Conservation (phyloP, 37 sponge, comb jelly and placozoan genomes). For the Bolinopsis microptera region DNA sequence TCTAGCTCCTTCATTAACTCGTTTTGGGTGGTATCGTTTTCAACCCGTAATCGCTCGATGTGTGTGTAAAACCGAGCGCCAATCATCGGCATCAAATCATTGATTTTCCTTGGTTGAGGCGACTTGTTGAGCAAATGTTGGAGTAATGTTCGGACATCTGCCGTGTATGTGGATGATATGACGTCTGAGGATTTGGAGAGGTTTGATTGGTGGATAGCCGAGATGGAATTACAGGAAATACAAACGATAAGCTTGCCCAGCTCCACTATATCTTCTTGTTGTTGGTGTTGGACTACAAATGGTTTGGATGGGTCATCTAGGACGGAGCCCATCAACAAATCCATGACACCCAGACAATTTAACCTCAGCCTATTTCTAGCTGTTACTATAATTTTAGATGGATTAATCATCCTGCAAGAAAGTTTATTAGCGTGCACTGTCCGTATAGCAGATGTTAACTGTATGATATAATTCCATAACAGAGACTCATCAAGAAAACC, state of each 20-base stretch:
- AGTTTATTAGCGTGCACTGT: constrained; percentile 72
- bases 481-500: constrained; percentile 68
- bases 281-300: constrained; percentile 56
- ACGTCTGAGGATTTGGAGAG: constrained; percentile 66
- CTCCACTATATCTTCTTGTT: constrained; percentile 77
- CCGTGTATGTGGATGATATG: constrained; percentile 66
- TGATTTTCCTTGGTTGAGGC: constrained; percentile 68
- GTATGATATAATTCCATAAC: constrained; percentile 82
- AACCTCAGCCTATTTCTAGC: constrained; percentile 69
- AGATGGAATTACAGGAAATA: constrained; percentile 71
- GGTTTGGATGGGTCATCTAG: constrained; percentile 29
- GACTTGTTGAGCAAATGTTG: constrained; percentile 67
- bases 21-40: constrained; percentile 71
- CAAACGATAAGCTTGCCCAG: constrained; percentile 76
- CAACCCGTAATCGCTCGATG: constrained; percentile 68
- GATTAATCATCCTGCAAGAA: constrained; percentile 73
- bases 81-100: constrained; percentile 76
- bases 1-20: constrained; percentile 83
- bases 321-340: constrained; percentile 69
- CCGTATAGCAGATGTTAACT: constrained; percentile 77
- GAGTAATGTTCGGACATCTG: constrained; percentile 71
- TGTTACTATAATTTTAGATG: constrained; percentile 76
- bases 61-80: constrained; percentile 71
- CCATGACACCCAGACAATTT: constrained; percentile 81
- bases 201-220: constrained; percentile 69